These are phyloP conservation scores for Orbicella faveolata DNA, from an alignment of 64 coral and sea anemone genomes.

Conservation along the genomic window DNA sequence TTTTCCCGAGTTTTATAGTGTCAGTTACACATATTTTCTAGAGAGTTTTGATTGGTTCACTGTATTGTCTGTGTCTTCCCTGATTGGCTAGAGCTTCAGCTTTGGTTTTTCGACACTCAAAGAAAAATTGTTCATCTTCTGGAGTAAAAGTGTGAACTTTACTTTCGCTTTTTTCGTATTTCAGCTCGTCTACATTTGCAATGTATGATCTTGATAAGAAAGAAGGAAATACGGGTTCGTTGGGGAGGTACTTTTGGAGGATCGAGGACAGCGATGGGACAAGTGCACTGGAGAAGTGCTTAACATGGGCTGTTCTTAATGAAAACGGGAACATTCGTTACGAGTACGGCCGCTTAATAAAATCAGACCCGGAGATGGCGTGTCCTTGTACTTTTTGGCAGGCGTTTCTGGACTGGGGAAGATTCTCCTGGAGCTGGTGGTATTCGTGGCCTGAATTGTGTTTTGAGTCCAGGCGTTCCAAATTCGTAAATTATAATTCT, in stretches of 20 bases:
- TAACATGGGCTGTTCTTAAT: neutral
- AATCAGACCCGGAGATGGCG: neutral
- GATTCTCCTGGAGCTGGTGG: too few relatives aligned
- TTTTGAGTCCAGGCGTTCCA: neutral
- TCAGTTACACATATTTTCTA: too few relatives aligned
- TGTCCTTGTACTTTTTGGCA: constrained; percentile 26
- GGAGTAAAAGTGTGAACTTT: too few relatives aligned
- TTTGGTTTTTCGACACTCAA: too few relatives aligned
- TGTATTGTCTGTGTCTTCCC: too few relatives aligned
- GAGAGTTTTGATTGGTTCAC: too few relatives aligned
- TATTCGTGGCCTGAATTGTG: neutral
- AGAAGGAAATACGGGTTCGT: neutral
- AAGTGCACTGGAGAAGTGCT: constrained; percentile 10
- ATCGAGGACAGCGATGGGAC: neutral
- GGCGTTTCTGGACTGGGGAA: constrained; percentile 7
- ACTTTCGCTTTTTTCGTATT: too few relatives aligned
- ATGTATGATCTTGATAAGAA: neutral
- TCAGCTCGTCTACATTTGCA: neutral
- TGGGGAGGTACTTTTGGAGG: neutral
- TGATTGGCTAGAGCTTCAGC: too few relatives aligned
- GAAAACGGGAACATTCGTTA: neutral
- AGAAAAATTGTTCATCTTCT: too few relatives aligned
- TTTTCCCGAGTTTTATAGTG: too few relatives aligned
- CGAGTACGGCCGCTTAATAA: neutral
- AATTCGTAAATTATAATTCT: neutral